phyloP scores from a whole-genome alignment of 2,797 vertebrate species.

The Sphaeramia orbicularis region DNA sequence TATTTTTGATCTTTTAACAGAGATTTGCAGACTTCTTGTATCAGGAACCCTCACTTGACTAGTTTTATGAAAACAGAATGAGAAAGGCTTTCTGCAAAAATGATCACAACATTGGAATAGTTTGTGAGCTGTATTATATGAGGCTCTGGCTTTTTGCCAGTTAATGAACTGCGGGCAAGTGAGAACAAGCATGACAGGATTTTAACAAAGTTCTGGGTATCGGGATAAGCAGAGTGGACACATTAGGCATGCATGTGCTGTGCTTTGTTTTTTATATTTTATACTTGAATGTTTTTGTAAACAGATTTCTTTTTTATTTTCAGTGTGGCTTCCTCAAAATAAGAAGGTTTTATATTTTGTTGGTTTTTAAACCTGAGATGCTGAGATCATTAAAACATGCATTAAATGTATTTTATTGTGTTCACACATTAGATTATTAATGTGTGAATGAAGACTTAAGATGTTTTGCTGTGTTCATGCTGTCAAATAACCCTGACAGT shows the following conservation, averaged over 20 bases:
- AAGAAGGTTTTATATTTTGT: too few species aligned
- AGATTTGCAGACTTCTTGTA: slow-evolving; percentile 12
- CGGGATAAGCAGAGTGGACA: background rate
- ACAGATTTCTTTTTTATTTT: too few species aligned
- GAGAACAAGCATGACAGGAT: background rate
- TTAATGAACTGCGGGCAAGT: background rate
- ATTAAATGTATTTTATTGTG: background rate
- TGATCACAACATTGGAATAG: background rate
- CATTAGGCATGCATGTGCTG: background rate
- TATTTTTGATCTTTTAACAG: slow-evolving; percentile 30
- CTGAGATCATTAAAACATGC: background rate
- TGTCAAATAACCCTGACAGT: slow-evolving; percentile 7
- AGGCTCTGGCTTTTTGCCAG: too few species aligned
- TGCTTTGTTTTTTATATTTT: background rate
- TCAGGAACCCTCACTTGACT: slow-evolving; percentile 8
- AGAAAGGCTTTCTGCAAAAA: slow-evolving; percentile 8
- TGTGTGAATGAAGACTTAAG: background rate
- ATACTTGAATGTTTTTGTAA: background rate
- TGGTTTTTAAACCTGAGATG: too few species aligned
- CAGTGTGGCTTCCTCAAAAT: too few species aligned
- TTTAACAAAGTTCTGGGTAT: background rate
- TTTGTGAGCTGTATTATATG: background rate
- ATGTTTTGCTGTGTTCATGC: background rate
- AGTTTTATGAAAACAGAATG: background rate
- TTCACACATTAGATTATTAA: background rate